phyloP scores from a whole-genome alignment of 1,140 invertebrate species.

The Anastatus disparis region DNA sequence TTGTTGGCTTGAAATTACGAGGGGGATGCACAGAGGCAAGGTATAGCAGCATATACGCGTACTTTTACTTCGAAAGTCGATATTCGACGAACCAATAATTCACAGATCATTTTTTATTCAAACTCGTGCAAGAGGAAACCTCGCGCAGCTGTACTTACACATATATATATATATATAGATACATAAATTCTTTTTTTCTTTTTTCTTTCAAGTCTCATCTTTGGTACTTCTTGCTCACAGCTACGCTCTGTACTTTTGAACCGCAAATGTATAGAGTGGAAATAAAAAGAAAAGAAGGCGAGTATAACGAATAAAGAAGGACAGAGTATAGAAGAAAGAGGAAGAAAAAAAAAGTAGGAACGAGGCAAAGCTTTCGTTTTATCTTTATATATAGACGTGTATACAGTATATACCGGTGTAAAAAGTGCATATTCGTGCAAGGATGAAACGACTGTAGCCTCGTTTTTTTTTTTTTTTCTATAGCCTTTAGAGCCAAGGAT shows the following conservation, averaged over 20 bases:
- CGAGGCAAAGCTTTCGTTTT: neutral
- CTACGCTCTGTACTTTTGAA: neutral
- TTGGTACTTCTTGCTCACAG: no score
- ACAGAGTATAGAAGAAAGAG: no score
- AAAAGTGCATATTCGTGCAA: constrained; percentile 21
- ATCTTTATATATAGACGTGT: no score
- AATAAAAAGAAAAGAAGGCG: no score
- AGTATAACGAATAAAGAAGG: no score
- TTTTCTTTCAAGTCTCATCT: no score
- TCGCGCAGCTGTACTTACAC: neutral
- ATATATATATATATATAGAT: no score
- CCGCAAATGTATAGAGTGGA: neutral
- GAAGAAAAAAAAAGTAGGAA: neutral
- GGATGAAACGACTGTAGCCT: neutral
- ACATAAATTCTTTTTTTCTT: no score
- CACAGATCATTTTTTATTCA: constrained; percentile 47
- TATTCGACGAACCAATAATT: constrained; percentile 48
- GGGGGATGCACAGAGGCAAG: constrained; percentile 23
- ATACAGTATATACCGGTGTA: neutral
- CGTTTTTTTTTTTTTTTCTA: neutral
- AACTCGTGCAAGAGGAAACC: constrained; percentile 13
- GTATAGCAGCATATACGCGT: no score
- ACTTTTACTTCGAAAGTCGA: constrained; percentile 38
- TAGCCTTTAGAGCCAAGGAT: constrained; percentile 46
- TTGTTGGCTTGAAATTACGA: constrained; percentile 28